Evolutionary conservation across 1,140 invertebrate species (phyloP).

Genomic region (Helicoverpa armigera): DNA sequence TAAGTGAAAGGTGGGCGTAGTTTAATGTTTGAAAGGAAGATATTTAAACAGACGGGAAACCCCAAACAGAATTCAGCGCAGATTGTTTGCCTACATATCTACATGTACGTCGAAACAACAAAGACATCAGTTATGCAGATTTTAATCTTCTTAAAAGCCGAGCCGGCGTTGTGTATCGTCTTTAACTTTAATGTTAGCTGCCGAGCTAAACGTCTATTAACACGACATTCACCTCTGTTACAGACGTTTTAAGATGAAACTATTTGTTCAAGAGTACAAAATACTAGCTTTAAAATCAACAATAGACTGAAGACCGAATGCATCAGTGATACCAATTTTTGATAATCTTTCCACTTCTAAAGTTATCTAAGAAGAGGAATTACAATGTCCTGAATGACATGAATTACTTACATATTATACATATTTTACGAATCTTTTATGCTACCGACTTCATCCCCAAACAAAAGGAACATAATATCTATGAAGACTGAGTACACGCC

Average conservation of each 20-base stretch:
- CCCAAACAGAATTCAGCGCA: not conserved
- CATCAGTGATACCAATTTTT: too few species aligned
- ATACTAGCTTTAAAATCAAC: not conserved
- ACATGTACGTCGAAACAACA: conserved; percentile 52
- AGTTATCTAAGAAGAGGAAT: too few species aligned
- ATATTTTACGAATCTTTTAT: too few species aligned
- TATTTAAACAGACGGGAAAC: conserved; percentile 4
- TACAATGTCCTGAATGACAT: too few species aligned
- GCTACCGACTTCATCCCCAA: too few species aligned
- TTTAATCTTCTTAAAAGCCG: conserved; percentile 77
- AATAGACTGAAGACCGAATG: not conserved
- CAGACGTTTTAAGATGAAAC: conserved; percentile 43
- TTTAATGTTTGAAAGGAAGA: conserved; percentile 17
- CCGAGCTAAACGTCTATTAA: conserved; percentile 41
- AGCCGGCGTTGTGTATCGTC: conserved; percentile 49
- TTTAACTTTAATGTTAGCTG: conserved; percentile 52
- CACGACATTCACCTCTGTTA: conserved; percentile 40
- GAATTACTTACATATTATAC: too few species aligned
- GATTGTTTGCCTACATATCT: conserved; percentile 11
- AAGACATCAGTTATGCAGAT: conserved; percentile 74
- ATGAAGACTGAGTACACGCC: not conserved
- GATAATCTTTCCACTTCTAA: not conserved
- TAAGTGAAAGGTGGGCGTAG: not conserved
- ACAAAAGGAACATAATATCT: too few species aligned
- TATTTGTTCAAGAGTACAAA: conserved; percentile 12